A percentile compares a stretch with the other conserved stretches of the same genome.
Conservation (phyloP, 2,888 invertebrate species). For the Antitype chi region DNA sequence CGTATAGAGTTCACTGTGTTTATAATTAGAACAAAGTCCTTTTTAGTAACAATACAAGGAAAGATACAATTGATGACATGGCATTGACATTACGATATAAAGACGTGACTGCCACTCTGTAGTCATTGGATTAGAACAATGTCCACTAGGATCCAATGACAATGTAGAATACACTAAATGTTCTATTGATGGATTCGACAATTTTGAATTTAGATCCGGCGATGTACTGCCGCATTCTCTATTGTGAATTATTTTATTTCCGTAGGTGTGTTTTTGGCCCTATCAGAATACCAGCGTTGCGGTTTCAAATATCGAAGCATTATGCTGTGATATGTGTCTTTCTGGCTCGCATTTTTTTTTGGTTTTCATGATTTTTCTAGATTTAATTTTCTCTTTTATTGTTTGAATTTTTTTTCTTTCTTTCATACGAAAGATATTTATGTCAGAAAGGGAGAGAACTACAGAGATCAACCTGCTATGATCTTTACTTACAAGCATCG, state of each 20-base stretch:
- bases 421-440: too few relatives aligned
- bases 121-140: conserved; percentile 20
- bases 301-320: too few relatives aligned
- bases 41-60: conserved; percentile 47
- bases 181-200: conserved; percentile 6
- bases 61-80: conserved; percentile 58
- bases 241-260: too few relatives aligned
- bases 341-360: too few relatives aligned
- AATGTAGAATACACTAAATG: conserved; percentile 1
- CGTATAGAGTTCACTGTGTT: conserved; percentile 24
- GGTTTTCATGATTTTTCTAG: too few relatives aligned
- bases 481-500: neutral
- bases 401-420: too few relatives aligned
- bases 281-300: too few relatives aligned
- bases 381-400: too few relatives aligned
- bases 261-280: too few relatives aligned
- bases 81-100: conserved; percentile 51
- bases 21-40: conserved; percentile 48
- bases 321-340: too few relatives aligned
- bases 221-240: neutral
- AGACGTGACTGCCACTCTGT: conserved; percentile 29
- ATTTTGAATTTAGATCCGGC: neutral
- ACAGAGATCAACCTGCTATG: neutral
- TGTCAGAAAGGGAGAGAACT: neutral
- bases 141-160: conserved; percentile 11